Percentiles rank a stretch among this genome's conserved stretches.
These are phyloP conservation scores for Lepilemur septentrionalis DNA, from an alignment of 2,797 vertebrate species.

Conservation along the genomic window DNA sequence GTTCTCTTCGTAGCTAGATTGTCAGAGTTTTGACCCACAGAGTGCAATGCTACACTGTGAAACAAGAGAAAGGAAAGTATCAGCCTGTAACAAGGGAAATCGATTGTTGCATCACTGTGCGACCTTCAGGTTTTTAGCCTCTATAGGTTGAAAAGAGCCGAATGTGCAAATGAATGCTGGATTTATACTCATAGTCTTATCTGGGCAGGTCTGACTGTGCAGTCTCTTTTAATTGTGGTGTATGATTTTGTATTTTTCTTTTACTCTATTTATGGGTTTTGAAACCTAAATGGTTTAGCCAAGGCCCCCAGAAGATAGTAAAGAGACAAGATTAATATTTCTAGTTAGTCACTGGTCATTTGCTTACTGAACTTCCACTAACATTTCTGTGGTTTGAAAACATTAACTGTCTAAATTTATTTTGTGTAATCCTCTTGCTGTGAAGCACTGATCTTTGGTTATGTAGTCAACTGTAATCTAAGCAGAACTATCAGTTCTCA, in stretches of 20 bases:
- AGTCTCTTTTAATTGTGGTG: not conserved
- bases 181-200: not conserved
- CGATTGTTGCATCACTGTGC: not conserved
- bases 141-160: not conserved
- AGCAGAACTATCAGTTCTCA: not conserved
- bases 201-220: not conserved
- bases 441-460: constrained; percentile 18
- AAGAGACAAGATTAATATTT: not conserved
- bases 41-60: not conserved
- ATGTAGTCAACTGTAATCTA: not conserved
- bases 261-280: not conserved
- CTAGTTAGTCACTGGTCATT: not conserved
- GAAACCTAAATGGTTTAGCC: not conserved
- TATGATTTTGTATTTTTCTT: not conserved
- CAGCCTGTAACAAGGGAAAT: not conserved
- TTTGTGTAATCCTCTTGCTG: constrained; percentile 1
- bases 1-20: not conserved
- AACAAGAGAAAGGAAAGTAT: not conserved
- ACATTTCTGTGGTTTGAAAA: not conserved
- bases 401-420: not conserved
- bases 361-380: not conserved
- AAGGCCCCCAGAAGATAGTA: not conserved
- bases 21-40: not conserved
- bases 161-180: not conserved
- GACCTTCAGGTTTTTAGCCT: not conserved